phyloP scores from a whole-genome alignment of 2,888 invertebrate genomes.

The Lasioglossum morio region DNA sequence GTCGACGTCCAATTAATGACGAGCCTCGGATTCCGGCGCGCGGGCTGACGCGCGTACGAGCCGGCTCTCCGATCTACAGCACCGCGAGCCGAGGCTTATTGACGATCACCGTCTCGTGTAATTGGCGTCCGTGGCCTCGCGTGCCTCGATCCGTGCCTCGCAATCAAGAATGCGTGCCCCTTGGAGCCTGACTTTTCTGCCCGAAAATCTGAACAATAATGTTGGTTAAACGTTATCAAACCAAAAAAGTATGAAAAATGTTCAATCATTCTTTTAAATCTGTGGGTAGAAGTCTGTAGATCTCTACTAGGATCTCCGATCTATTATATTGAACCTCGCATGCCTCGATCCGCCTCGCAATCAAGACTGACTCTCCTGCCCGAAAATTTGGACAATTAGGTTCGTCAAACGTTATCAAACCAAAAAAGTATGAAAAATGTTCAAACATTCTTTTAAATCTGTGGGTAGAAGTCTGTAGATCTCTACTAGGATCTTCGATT shows the following conservation, averaged over 20 bases:
- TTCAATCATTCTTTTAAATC: too few species aligned
- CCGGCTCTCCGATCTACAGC: background rate
- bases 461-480: too few species aligned
- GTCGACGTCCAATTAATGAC: conserved; percentile 63
- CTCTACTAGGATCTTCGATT: too few species aligned
- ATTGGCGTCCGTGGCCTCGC: conserved; percentile 11
- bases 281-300: too few species aligned
- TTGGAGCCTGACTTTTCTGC: background rate
- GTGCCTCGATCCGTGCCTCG: background rate
- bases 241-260: too few species aligned
- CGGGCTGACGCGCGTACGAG: conserved; percentile 8
- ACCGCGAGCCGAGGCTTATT: conserved; percentile 6
- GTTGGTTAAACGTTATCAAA: background rate
- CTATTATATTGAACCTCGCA: background rate
- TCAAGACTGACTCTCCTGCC: too few species aligned
- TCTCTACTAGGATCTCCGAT: too few species aligned
- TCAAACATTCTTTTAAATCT: too few species aligned
- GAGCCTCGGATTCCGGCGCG: conserved; percentile 61
- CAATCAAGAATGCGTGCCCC: background rate
- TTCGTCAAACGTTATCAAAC: too few species aligned
- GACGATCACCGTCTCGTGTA: background rate
- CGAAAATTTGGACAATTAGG: too few species aligned
- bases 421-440: too few species aligned
- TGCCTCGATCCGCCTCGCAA: too few species aligned
- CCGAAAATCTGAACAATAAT: background rate